A percentile compares a stretch with the other conserved stretches of the same genome.
phyloP scores from a whole-genome alignment of 2,797 vertebrate genomes.

The Amblyraja radiata region DNA sequence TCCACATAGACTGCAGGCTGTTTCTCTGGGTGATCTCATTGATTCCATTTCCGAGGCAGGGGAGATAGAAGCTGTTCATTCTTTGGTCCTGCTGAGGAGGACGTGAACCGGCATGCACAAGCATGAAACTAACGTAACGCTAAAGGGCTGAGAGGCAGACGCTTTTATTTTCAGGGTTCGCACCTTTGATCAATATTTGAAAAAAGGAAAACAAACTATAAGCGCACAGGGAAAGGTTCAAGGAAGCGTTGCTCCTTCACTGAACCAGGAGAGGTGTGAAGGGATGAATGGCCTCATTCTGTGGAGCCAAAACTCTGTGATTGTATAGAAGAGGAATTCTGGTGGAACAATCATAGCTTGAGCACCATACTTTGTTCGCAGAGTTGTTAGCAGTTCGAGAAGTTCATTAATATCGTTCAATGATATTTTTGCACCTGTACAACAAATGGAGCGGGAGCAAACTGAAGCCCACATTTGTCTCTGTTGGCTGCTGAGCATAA shows the following conservation, averaged over 20 bases:
- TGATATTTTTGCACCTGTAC: background rate
- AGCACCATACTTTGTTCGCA: background rate
- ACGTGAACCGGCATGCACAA: too few species aligned
- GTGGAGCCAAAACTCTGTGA: background rate
- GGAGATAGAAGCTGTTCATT: too few species aligned
- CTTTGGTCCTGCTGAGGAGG: too few species aligned
- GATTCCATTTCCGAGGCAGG: too few species aligned
- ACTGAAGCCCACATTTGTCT: background rate
- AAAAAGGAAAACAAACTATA: background rate
- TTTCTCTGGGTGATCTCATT: too few species aligned
- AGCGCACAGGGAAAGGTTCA: background rate
- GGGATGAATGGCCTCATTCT: background rate
- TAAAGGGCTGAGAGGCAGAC: too few species aligned
- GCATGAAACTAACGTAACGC: too few species aligned
- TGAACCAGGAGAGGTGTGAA: background rate
- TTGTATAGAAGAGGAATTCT: background rate
- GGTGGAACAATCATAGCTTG: background rate
- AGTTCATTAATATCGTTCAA: slow-evolving; percentile 14
- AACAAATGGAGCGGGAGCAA: background rate
- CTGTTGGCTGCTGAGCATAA: background rate
- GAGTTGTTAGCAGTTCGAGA: background rate
- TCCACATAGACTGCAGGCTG: too few species aligned
- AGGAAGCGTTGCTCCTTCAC: background rate
- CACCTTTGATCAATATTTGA: background rate
- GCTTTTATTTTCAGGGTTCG: too few species aligned